Conservation (phyloP, 2,888 invertebrate species). For the Epistrophe eligans region DNA sequence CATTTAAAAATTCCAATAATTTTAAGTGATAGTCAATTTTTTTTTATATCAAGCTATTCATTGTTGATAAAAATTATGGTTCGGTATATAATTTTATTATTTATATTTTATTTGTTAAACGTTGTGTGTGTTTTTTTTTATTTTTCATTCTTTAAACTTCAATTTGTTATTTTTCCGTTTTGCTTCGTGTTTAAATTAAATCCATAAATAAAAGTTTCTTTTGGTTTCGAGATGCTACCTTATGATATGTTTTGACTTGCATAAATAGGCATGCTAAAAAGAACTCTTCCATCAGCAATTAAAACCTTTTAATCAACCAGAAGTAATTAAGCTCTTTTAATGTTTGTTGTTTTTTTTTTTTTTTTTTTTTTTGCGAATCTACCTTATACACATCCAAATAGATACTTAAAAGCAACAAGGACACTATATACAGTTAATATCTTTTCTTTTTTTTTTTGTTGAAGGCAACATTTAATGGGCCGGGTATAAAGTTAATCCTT, state of each 20-base stretch:
- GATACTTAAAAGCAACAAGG: constrained; percentile 7
- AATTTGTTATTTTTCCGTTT: neutral
- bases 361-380: constrained; percentile 11
- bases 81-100: neutral
- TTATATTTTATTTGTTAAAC: neutral
- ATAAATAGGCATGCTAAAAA: constrained; percentile 18
- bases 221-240: neutral
- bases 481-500: constrained; percentile 63
- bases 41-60: neutral
- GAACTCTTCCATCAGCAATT: constrained; percentile 13
- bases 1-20: constrained; percentile 5
- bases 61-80: neutral
- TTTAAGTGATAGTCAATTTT: constrained; percentile 19
- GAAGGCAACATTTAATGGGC: constrained; percentile 61
- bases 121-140: neutral
- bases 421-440: constrained; percentile 20
- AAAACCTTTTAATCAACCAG: constrained; percentile 59
- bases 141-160: neutral
- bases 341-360: no score
- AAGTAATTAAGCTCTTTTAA: constrained; percentile 51
- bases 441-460: constrained; percentile 46
- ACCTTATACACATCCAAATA: constrained; percentile 7
- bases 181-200: neutral
- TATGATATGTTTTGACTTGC: neutral
- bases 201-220: neutral